Conservation (phyloP, 2,797 vertebrate genomes). For the Parambassis ranga region DNA sequence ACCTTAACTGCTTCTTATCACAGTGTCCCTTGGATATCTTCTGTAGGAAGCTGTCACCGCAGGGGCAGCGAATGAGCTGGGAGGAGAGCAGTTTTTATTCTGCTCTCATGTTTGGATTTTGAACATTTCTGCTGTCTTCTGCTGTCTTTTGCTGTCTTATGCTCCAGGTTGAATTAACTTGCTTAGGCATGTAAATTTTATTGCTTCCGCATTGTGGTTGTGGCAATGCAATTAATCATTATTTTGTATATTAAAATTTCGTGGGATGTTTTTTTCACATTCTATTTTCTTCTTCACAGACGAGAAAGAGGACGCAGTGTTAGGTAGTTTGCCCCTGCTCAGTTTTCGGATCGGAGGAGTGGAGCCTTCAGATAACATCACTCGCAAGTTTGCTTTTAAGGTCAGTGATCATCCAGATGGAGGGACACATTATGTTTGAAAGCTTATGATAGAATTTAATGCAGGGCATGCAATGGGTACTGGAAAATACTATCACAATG, state of each 20-base stretch:
- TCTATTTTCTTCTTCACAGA: conserved; percentile 73
- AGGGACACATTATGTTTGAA: background rate
- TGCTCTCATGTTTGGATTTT: conserved; percentile 4
- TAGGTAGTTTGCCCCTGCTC: conserved; percentile 93
- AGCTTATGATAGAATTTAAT: background rate
- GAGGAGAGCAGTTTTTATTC: conserved; percentile 10
- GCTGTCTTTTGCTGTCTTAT: background rate
- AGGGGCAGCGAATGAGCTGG: conserved; percentile 22
- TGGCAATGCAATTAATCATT: background rate
- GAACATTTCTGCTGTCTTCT: background rate
- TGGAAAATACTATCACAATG: background rate
- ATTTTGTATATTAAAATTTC: background rate
- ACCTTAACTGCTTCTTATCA: conserved; percentile 29
- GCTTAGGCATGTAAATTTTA: background rate
- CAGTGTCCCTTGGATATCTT: conserved; percentile 58
- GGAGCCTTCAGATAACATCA: conserved; percentile 89
- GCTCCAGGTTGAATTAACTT: background rate
- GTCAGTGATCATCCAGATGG: conserved; percentile 74
- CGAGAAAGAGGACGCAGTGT: conserved; percentile 90
- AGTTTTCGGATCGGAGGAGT: conserved; percentile 88
- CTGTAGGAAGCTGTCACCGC: conserved; percentile 60
- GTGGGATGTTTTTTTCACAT: background rate
- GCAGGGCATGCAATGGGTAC: background rate
- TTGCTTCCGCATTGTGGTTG: background rate
- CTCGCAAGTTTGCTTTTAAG: conserved; percentile 93